Evolutionary conservation across 2,113 vertebrate genomes (phyloP).

Genomic region (Cyrtonyx montezumae): DNA sequence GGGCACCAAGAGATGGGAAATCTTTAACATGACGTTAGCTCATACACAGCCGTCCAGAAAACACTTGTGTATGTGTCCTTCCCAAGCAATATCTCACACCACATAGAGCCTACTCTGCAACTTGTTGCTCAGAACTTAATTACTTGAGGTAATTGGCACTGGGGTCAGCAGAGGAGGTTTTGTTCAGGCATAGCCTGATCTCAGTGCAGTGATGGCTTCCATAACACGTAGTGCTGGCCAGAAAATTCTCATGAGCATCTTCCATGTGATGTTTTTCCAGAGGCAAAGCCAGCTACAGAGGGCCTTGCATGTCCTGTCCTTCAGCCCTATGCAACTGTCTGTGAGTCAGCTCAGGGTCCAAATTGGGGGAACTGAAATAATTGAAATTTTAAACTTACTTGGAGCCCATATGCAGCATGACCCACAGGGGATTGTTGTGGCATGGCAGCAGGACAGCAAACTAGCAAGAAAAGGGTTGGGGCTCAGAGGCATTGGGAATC

Average conservation of each 20-base stretch:
- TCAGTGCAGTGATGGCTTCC: neutral
- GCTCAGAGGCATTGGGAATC: neutral
- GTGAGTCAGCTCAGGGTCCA: neutral
- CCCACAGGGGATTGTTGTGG: neutral
- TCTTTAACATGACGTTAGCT: neutral
- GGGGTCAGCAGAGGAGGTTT: neutral
- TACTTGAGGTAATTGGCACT: neutral
- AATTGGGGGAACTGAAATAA: neutral
- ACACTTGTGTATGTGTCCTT: neutral
- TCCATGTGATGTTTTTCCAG: neutral
- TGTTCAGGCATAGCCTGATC: neutral
- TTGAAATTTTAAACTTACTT: neutral
- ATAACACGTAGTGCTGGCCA: rapidly evolving
- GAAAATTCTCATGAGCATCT: neutral
- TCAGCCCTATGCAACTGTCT: neutral
- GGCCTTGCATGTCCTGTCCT: neutral
- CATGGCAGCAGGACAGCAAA: neutral
- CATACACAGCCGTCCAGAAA: neutral
- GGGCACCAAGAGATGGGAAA: neutral
- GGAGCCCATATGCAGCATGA: rapidly evolving
- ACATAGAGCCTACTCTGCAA: neutral
- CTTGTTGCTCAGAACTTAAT: neutral
- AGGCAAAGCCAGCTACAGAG: neutral
- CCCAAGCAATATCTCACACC: neutral
- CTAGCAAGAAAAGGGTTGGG: neutral